Evolutionary conservation across 2,888 invertebrate species (phyloP).

Genomic region (Ditula angustiorana): DNA sequence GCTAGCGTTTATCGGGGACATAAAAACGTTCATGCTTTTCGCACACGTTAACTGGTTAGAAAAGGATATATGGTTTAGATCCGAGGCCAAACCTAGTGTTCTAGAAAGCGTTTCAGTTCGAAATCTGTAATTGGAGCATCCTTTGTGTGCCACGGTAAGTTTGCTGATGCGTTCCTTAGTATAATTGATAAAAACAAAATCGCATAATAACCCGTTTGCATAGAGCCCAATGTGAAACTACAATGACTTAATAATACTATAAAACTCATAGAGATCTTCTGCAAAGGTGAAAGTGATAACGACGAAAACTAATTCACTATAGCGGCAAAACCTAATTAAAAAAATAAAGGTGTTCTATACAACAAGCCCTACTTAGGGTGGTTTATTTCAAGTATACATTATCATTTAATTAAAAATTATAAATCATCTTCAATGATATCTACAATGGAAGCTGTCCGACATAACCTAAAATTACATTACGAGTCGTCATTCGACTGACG

Average conservation of each 20-base stretch:
- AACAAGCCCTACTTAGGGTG: slow-evolving; percentile 57
- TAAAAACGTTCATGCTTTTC: no score
- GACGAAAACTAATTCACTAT: slow-evolving; percentile 44
- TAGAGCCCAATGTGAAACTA: slow-evolving; percentile 48
- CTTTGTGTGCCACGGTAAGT: no score
- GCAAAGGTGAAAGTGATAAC: slow-evolving; percentile 61
- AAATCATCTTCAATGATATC: slow-evolving; percentile 67
- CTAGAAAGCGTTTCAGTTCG: no score
- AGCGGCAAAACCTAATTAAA: slow-evolving; percentile 45
- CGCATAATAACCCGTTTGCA: slow-evolving; percentile 11
- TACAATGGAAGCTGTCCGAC: slow-evolving; percentile 58
- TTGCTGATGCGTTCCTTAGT: no score
- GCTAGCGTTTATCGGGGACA: no score
- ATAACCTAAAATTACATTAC: slow-evolving; percentile 46
- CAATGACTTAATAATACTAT: slow-evolving; percentile 58
- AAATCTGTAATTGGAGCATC: no score
- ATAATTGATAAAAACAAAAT: not conserved
- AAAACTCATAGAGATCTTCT: slow-evolving; percentile 74
- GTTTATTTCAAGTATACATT: slow-evolving; percentile 61
- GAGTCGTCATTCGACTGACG: slow-evolving; percentile 14
- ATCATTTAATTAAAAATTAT: slow-evolving; percentile 57
- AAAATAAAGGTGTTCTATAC: slow-evolving; percentile 61
- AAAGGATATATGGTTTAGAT: no score
- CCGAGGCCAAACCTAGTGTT: no score
- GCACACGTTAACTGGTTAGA: no score